phyloP scores from a whole-genome alignment of 2,113 vertebrate species.

The Bagarius yarrelli region DNA sequence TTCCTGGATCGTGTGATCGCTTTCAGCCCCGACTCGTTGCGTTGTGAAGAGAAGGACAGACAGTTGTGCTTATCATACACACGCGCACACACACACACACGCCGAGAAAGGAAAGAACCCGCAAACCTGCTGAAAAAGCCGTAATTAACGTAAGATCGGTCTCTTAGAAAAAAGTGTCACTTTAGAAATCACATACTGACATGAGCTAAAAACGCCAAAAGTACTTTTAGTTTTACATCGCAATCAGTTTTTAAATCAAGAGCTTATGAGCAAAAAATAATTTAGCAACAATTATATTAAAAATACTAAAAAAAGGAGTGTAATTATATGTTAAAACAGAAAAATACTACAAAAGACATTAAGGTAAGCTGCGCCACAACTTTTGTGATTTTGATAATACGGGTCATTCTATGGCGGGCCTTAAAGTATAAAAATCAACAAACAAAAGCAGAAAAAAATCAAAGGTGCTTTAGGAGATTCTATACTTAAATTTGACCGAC shows the following conservation, averaged over 20 bases:
- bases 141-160: neutral
- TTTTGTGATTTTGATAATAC: neutral
- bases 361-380: neutral
- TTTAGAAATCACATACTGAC: constrained; percentile 1
- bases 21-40: constrained; percentile 1
- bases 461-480: neutral
- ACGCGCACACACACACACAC: neutral
- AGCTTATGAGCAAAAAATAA: too few species aligned
- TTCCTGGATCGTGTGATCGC: neutral
- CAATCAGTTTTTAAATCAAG: too few species aligned
- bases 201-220: neutral
- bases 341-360: neutral
- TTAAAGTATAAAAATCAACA: neutral
- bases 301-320: neutral
- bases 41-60: neutral
- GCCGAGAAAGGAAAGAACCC: neutral
- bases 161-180: neutral
- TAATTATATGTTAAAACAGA: too few species aligned
- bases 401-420: neutral
- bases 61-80: neutral
- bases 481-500: neutral
- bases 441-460: neutral
- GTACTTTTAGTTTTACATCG: too few species aligned
- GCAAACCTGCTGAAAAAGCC: neutral
- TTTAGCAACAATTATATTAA: neutral